Evolutionary conservation across 2,113 vertebrate species (phyloP).

Genomic region (Saimiri boliviensis): DNA sequence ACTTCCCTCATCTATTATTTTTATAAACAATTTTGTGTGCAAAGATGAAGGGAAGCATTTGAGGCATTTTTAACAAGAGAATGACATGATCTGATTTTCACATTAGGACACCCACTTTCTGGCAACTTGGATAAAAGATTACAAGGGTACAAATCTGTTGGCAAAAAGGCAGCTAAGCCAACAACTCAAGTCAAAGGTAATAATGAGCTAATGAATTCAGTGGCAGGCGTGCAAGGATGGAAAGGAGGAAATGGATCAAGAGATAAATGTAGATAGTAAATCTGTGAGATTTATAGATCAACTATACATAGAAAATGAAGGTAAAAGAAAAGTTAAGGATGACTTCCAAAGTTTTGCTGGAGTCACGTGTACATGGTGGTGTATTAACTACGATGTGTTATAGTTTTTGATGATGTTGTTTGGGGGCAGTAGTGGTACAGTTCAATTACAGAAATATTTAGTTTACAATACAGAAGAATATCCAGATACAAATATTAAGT

Average conservation of each 20-base stretch:
- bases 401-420: background rate
- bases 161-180: background rate
- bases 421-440: background rate
- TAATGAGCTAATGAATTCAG: slow-evolving; percentile 23
- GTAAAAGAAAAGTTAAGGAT: background rate
- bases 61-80: slow-evolving; percentile 19
- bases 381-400: background rate
- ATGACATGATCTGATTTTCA: background rate
- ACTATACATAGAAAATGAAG: background rate
- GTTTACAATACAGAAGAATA: background rate
- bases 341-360: background rate
- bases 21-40: background rate
- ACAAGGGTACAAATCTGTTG: background rate
- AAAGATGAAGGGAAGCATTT: background rate
- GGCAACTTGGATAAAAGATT: background rate
- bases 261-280: background rate
- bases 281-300: background rate
- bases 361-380: background rate
- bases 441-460: slow-evolving; percentile 7
- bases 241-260: background rate
- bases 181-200: slow-evolving; percentile 14
- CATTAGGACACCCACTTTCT: background rate
- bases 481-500: background rate
- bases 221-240: background rate
- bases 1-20: background rate